Evolutionary conservation across 64 coral and sea anemone genomes (phyloP).

Genomic region (Pocillopora damicornis): DNA sequence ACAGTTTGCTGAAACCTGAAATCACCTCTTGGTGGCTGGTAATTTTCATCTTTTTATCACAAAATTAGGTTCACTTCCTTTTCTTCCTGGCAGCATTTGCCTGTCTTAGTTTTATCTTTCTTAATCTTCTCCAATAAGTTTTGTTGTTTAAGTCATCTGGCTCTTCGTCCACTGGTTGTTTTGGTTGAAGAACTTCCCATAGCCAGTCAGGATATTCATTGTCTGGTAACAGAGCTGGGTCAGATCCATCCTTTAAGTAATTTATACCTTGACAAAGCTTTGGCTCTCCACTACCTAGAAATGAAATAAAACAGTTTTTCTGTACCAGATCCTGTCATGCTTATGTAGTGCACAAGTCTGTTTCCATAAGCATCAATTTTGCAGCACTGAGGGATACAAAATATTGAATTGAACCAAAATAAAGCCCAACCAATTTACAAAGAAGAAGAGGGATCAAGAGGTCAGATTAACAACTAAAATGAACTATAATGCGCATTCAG

Average conservation of each 20-base stretch:
- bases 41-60: background rate
- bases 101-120: conserved; percentile 64
- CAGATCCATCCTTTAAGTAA: conserved; percentile 75
- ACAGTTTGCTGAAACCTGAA: background rate
- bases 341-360: no score
- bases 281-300: conserved; percentile 7
- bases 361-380: no score
- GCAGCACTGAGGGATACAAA: no score
- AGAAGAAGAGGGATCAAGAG: no score
- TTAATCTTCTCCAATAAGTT: conserved; percentile 55
- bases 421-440: no score
- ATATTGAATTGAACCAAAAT: no score
- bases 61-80: conserved; percentile 46
- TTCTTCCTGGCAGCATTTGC: conserved; percentile 79
- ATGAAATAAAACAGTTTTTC: background rate
- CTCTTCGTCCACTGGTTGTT: conserved; percentile 27
- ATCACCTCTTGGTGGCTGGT: no score
- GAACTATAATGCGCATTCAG: no score
- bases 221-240: conserved; percentile 69
- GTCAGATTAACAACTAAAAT: no score
- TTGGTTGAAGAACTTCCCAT: conserved; percentile 67
- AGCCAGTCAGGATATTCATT: conserved; percentile 85
- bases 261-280: conserved; percentile 70
- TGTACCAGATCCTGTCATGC: no score
- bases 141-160: conserved; percentile 17